Percentiles rank a stretch among this genome's conserved stretches.
Conservation (phyloP, 1,140 invertebrate genomes). For the Penaeus chinensis region DNA sequence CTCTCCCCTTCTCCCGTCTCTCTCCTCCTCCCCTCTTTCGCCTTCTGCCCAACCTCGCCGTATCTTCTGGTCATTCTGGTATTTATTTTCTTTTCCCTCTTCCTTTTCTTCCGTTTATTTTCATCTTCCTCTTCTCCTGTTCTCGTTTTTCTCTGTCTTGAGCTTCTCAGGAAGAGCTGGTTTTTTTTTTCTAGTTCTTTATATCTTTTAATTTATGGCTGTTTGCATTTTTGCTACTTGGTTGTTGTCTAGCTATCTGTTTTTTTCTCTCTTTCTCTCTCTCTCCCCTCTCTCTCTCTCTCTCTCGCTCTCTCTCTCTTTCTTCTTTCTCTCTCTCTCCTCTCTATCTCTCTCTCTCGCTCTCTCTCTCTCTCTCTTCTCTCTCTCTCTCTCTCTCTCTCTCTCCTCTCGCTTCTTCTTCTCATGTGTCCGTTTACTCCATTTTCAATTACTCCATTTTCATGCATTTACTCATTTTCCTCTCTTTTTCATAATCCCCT, state of each 20-base stretch:
- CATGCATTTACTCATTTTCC: neutral
- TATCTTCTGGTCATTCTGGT: neutral
- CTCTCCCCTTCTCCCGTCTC: neutral
- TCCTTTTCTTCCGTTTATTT: neutral
- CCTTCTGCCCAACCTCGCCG: neutral
- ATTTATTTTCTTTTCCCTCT: neutral
- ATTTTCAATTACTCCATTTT: neutral
- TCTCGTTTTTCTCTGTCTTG: no score
- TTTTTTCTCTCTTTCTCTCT: neutral
- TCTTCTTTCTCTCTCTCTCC: neutral
- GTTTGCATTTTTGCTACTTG: neutral
- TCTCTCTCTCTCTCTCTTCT: neutral
- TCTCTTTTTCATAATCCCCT: neutral
- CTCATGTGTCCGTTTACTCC: neutral
- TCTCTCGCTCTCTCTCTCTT: neutral
- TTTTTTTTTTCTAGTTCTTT: no score
- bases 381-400: neutral
- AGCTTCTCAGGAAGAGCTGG: fast-evolving
- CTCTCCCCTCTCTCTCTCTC: conserved; percentile 6
- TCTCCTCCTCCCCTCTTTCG: neutral
- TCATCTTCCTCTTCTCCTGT: neutral
- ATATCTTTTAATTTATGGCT: no score
- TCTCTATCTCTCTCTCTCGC: neutral
- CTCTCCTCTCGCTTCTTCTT: neutral
- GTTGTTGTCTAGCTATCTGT: neutral